Evolutionary conservation across 2,888 invertebrate genomes (phyloP), one percentile per base, ranked within the genome.

Genomic region (Pristionchus exspectatus): DNA sequence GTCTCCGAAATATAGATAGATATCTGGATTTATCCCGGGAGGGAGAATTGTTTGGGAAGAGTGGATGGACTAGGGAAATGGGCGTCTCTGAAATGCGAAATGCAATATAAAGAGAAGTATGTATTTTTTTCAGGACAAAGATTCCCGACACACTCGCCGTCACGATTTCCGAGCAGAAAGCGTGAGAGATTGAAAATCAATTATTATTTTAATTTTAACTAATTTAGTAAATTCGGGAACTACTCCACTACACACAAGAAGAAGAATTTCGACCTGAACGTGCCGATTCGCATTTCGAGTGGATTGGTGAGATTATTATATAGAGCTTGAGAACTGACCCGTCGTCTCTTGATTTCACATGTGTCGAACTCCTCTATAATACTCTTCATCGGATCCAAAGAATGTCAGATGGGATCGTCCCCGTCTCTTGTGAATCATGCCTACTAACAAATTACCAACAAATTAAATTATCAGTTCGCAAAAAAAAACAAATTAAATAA

Each of bases 251-350:
- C 0, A 12, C 44, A 0, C 44, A 50, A 50, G 44, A 50, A 10
- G 44, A 74, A 74, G 74, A 33, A 38, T 9, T 74, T 74, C 74
- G 74, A 74, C 27, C 38, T 74, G 74, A 74, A 74, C 38, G 74
- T 38, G 74, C 74, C 74, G 12, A 33, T 74, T 33, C 30, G 74
- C 30, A 38, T 74, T 38, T 38, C 74, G 18, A 74, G 21, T 21
- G 38, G 74, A 74, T 12, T 74, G 74, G 74, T 74, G 33, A 69
- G 74, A 27, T 16, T 14, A 21, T 69, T 5, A 5, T 5, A 38
- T 38, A 38, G 38, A 5, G 2, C 38, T 38, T 5, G 38, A 38
- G 38, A 38, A 38, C 2, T 38, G 38, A 38, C 38, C 33, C 33
- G 72, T 33, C 0, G 30, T 72, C 72, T 66, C 38, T 56, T 56